Evolutionary conservation across 1,140 invertebrate genomes (phyloP).

Genomic region (Pomphorhynchus laevis): DNA sequence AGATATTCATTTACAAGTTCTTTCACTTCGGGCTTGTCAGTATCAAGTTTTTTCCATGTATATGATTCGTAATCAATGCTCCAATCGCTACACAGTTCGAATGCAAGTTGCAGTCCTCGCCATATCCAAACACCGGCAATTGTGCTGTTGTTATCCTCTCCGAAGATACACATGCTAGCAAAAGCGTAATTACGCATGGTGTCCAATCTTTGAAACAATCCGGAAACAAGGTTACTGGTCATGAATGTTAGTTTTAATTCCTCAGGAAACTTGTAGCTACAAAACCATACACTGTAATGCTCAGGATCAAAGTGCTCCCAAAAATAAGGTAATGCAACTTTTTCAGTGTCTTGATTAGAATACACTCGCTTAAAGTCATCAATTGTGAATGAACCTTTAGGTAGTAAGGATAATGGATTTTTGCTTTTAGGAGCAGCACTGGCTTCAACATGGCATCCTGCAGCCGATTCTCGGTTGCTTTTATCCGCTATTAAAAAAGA

Average conservation of each 20-base stretch:
- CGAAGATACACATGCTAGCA: conserved; percentile 60
- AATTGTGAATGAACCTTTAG: too few species aligned
- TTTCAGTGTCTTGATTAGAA: conserved; percentile 58
- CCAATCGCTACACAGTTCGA: conserved; percentile 63
- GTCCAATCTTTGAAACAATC: conserved; percentile 89
- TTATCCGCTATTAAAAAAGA: too few species aligned
- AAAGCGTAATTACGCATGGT: conserved; percentile 85
- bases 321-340: conserved; percentile 71
- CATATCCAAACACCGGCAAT: conserved; percentile 89
- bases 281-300: conserved; percentile 80
- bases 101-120: conserved; percentile 66
- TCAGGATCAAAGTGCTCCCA: conserved; percentile 87
- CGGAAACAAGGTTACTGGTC: conserved; percentile 63
- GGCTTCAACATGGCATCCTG: too few species aligned
- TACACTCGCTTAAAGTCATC: conserved; percentile 87
- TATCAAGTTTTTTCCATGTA: conserved; percentile 67
- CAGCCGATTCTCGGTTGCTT: too few species aligned
- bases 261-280: conserved; percentile 75
- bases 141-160: conserved; percentile 48
- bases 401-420: too few species aligned
- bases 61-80: conserved; percentile 86
- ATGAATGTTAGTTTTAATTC: conserved; percentile 68
- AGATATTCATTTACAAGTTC: conserved; percentile 60
- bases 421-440: too few species aligned
- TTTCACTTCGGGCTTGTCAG: conserved; percentile 41